Evolutionary conservation across 1,140 invertebrate genomes (phyloP).

Genomic region (Papilio glaucus): DNA sequence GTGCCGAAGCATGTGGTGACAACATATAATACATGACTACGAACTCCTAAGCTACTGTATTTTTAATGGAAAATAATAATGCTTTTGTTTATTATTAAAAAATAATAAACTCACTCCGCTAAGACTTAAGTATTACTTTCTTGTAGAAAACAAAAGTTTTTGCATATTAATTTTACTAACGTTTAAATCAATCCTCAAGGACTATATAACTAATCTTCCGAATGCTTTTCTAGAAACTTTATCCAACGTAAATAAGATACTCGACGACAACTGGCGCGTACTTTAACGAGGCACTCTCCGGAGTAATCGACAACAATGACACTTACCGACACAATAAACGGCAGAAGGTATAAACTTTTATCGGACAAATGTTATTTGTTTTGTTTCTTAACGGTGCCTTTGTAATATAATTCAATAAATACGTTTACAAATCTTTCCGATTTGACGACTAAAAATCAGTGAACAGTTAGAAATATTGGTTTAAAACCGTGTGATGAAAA

Average conservation of each 20-base stretch:
- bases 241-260: constrained; percentile 25
- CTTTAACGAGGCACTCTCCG: constrained; percentile 16
- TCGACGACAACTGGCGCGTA: constrained; percentile 18
- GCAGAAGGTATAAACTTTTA: constrained; percentile 19
- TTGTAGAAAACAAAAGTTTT: not conserved
- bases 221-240: constrained; percentile 1
- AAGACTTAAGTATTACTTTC: too few relatives aligned
- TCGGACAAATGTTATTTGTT: constrained; percentile 10
- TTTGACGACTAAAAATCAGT: not conserved
- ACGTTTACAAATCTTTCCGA: not conserved
- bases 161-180: not conserved
- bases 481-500: not conserved
- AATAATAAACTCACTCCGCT: too few relatives aligned
- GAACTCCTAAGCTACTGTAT: too few relatives aligned
- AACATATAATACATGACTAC: too few relatives aligned
- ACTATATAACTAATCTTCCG: not conserved
- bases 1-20: too few relatives aligned
- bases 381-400: constrained; percentile 1
- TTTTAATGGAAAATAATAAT: too few relatives aligned
- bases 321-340: constrained; percentile 20
- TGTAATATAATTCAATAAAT: not conserved
- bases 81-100: too few relatives aligned
- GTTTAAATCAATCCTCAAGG: not conserved
- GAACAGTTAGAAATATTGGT: not conserved
- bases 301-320: constrained; percentile 24